A percentile compares a stretch with the other conserved stretches of the same genome.
Conservation (phyloP, 2,797 vertebrate species). For the Cryptoblepharus egeriae region DNA sequence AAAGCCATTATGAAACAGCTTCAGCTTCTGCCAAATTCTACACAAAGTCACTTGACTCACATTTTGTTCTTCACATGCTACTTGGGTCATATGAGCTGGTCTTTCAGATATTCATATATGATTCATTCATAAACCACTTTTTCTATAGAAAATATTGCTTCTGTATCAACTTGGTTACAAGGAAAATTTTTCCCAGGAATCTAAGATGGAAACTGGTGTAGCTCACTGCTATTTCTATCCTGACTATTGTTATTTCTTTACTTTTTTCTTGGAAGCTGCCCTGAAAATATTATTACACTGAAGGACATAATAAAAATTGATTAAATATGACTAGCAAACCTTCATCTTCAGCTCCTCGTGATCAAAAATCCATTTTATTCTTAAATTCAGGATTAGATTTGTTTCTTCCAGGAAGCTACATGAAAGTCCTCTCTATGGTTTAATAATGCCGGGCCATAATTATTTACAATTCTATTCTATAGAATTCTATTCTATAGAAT, state of each 20-base stretch:
- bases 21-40: neutral
- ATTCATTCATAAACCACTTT: neutral
- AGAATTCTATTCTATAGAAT: neutral
- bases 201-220: too few species aligned
- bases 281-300: too few species aligned
- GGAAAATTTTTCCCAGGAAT: too few species aligned
- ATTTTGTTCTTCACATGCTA: neutral
- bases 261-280: too few species aligned
- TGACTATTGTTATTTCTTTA: too few species aligned
- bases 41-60: neutral
- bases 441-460: neutral
- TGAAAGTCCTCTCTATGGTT: neutral
- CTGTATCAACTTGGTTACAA: too few species aligned
- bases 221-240: too few species aligned
- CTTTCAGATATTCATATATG: neutral
- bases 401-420: neutral
- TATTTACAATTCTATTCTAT: neutral
- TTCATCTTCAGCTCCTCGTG: neutral
- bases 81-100: neutral
- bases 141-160: neutral
- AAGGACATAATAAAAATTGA: too few species aligned
- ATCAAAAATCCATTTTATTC: neutral
- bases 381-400: neutral
- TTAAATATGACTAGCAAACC: too few species aligned
- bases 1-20: neutral